Conservation (phyloP, 2,888 invertebrate genomes). For the Serrognathus titanus region DNA sequence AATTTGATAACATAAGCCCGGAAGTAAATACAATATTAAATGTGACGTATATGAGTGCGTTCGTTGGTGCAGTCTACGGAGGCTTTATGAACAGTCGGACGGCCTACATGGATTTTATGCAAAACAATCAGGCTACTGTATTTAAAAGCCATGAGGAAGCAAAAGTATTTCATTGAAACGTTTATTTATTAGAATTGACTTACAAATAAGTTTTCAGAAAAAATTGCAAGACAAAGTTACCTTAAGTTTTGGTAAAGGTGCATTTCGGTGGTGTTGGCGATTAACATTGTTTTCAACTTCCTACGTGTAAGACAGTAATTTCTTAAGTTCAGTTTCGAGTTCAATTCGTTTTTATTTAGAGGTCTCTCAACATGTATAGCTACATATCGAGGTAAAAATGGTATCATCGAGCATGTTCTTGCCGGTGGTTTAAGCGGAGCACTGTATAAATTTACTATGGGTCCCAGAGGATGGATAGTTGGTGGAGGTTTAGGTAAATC, state of each 20-base stretch:
- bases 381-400: slow-evolving; percentile 64
- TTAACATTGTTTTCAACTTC: slow-evolving; percentile 63
- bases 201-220: slow-evolving; percentile 51
- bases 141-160: slow-evolving; percentile 65
- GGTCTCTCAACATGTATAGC: slow-evolving; percentile 60
- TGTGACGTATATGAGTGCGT: slow-evolving; percentile 56
- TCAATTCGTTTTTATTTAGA: slow-evolving; percentile 49
- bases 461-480: slow-evolving; percentile 64
- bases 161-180: slow-evolving; percentile 51
- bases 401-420: slow-evolving; percentile 62
- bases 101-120: slow-evolving; percentile 65
- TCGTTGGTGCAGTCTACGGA: slow-evolving; percentile 64
- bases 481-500: slow-evolving; percentile 62
- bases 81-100: slow-evolving; percentile 59
- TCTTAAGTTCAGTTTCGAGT: neutral
- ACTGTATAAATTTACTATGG: slow-evolving; percentile 65
- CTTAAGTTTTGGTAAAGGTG: slow-evolving; percentile 69
- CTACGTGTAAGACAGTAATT: slow-evolving; percentile 59
- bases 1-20: slow-evolving; percentile 59
- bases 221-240: slow-evolving; percentile 68
- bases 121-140: slow-evolving; percentile 69
- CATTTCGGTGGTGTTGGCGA: slow-evolving; percentile 66
- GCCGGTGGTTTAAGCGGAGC: slow-evolving; percentile 66
- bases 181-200: slow-evolving; percentile 11
- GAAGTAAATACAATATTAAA: slow-evolving; percentile 63